phyloP scores from a whole-genome alignment of 2,888 invertebrate species.

The Athrips mouffetella region DNA sequence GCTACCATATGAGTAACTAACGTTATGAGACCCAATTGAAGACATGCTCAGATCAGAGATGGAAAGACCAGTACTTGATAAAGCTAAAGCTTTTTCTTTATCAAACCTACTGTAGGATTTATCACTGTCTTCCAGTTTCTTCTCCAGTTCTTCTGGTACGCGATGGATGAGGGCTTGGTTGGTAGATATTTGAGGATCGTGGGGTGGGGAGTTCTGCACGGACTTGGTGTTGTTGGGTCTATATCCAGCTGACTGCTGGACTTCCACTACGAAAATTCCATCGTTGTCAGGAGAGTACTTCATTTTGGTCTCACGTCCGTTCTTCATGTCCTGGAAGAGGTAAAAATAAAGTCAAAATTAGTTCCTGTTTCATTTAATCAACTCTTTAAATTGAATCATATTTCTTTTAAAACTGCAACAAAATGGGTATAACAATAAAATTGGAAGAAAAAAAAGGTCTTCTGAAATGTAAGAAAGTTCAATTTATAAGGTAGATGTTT shows the following conservation, averaged over 20 bases:
- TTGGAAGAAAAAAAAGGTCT: too few relatives aligned
- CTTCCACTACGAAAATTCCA: conserved; percentile 86
- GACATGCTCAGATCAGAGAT: conserved; percentile 89
- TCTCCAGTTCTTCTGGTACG: conserved; percentile 62
- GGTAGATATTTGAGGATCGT: conserved; percentile 67
- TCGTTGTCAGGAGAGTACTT: conserved; percentile 85
- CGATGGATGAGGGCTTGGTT: conserved; percentile 69
- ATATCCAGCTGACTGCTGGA: conserved; percentile 67
- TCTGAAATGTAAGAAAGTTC: too few relatives aligned
- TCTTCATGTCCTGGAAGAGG: conserved; percentile 80
- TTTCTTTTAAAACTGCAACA: too few relatives aligned
- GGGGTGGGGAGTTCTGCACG: conserved; percentile 50
- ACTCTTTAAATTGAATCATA: too few relatives aligned
- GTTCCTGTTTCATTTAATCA: too few relatives aligned
- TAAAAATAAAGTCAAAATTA: background rate
- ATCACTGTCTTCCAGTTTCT: conserved; percentile 54
- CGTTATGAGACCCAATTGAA: conserved; percentile 84
- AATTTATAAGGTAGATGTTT: too few relatives aligned
- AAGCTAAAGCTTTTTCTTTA: conserved; percentile 68
- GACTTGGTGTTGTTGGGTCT: conserved; percentile 57
- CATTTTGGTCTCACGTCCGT: conserved; percentile 86
- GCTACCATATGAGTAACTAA: conserved; percentile 88
- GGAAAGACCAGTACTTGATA: conserved; percentile 86
- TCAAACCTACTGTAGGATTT: conserved; percentile 49
- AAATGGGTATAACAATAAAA: too few relatives aligned